These are phyloP conservation scores for Belonocnema kinseyi DNA, from an alignment of 1,140 invertebrate genomes.

Conservation along the genomic window DNA sequence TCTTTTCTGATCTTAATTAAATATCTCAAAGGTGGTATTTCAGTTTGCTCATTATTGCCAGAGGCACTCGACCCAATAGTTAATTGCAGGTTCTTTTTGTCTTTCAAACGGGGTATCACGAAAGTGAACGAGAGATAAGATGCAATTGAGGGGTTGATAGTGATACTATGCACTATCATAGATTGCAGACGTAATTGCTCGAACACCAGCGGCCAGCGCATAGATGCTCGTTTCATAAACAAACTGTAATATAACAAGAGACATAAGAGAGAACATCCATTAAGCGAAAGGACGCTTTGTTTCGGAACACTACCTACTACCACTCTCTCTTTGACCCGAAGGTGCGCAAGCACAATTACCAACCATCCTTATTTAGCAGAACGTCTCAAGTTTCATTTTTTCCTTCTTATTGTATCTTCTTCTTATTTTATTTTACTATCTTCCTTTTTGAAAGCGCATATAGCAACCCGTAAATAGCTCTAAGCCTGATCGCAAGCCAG, in stretches of 20 bases:
- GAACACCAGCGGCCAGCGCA: background rate
- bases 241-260: slow-evolving; percentile 17
- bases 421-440: background rate
- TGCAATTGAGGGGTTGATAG: slow-evolving; percentile 1
- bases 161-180: slow-evolving; percentile 23
- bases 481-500: slow-evolving; percentile 20
- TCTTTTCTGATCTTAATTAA: slow-evolving; percentile 29
- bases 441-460: background rate
- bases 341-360: slow-evolving; percentile 4
- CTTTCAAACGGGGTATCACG: background rate
- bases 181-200: background rate
- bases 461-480: slow-evolving; percentile 10
- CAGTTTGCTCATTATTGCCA: slow-evolving; percentile 1
- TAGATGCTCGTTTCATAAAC: slow-evolving; percentile 6
- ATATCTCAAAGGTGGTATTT: slow-evolving; percentile 29
- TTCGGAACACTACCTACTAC: slow-evolving; percentile 19
- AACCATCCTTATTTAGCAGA: slow-evolving; percentile 19
- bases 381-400: slow-evolving; percentile 3
- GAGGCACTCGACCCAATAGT: background rate
- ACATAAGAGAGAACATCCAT: background rate
- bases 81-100: slow-evolving; percentile 17
- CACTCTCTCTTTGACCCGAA: slow-evolving; percentile 31
- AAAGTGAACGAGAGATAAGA: background rate
- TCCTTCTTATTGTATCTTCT: background rate
- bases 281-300: slow-evolving; percentile 27